Conservation (phyloP, 2,888 invertebrate genomes). For the Thereva unica region DNA sequence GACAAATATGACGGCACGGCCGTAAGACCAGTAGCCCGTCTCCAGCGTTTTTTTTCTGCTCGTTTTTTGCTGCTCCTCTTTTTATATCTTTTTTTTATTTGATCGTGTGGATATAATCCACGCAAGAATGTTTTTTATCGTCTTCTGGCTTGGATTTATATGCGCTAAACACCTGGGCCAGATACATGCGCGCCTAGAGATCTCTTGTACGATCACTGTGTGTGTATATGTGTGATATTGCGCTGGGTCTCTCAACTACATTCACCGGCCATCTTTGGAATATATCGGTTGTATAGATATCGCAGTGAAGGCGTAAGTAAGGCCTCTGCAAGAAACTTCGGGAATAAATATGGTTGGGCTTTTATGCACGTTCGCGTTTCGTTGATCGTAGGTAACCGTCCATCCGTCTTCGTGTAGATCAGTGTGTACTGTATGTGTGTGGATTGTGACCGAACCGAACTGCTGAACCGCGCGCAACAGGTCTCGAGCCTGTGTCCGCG, state of each 20-base stretch:
- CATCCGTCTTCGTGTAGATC: too few relatives aligned
- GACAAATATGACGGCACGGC: slow-evolving; percentile 36
- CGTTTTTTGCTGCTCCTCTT: slow-evolving; percentile 61
- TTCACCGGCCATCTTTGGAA: slow-evolving; percentile 1
- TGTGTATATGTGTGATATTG: neutral
- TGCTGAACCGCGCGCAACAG: slow-evolving; percentile 26
- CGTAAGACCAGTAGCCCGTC: slow-evolving; percentile 59
- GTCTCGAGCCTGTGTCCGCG: slow-evolving; percentile 15
- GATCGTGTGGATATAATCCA: slow-evolving; percentile 52
- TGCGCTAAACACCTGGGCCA: slow-evolving; percentile 15
- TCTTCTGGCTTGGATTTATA: slow-evolving; percentile 55
- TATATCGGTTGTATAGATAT: neutral
- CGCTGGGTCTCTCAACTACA: slow-evolving; percentile 1
- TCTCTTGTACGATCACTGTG: slow-evolving; percentile 11
- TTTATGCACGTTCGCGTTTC: neutral
- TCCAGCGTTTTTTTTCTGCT: slow-evolving; percentile 48
- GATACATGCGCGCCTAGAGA: neutral
- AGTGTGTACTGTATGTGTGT: neutral
- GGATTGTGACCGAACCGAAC: neutral
- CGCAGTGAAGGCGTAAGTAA: neutral
- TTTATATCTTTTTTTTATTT: slow-evolving; percentile 52
- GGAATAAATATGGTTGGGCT: neutral
- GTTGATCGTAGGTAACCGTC: neutral
- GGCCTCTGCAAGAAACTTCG: slow-evolving; percentile 8
- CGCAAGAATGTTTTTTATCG: slow-evolving; percentile 56